phyloP scores from a whole-genome alignment of 2,113 vertebrate species.

The Periophthalmus modestus region DNA sequence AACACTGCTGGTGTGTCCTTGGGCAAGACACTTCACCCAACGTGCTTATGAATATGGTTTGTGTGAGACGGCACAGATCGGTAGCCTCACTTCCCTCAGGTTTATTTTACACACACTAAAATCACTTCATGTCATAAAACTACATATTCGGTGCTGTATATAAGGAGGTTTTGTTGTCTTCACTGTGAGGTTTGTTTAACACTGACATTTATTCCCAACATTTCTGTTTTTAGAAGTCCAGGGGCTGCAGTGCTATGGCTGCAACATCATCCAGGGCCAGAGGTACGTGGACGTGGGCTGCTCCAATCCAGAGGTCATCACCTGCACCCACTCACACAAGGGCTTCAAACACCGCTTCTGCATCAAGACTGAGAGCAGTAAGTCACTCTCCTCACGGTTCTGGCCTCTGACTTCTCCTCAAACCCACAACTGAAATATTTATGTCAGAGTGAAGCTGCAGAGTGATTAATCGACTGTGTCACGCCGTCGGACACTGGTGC shows the following conservation, averaged over 20 bases:
- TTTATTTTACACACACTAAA: too few species aligned
- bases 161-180: too few species aligned
- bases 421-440: slow-evolving; percentile 29
- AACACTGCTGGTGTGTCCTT: not conserved
- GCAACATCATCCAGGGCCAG: slow-evolving; percentile 86
- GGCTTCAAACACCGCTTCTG: slow-evolving; percentile 93
- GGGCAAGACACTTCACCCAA: not conserved
- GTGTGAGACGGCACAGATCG: not conserved
- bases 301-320: slow-evolving; percentile 86
- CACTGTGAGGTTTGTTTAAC: too few species aligned
- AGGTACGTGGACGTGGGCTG: slow-evolving; percentile 87
- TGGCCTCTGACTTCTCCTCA: slow-evolving; percentile 11
- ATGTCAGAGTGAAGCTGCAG: slow-evolving; percentile 27
- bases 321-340: slow-evolving; percentile 88
- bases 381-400: slow-evolving; percentile 55
- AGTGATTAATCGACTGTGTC: slow-evolving; percentile 35
- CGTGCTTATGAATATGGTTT: not conserved
- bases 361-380: slow-evolving; percentile 92
- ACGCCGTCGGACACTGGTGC: slow-evolving; percentile 36
- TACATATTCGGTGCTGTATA: too few species aligned
- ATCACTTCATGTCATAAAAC: too few species aligned
- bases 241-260: slow-evolving; percentile 89
- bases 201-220: not conserved
- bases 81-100: not conserved
- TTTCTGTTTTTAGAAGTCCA: slow-evolving; percentile 61